Conservation (phyloP, 1,140 invertebrate genomes). For the Lethrus apterus region DNA sequence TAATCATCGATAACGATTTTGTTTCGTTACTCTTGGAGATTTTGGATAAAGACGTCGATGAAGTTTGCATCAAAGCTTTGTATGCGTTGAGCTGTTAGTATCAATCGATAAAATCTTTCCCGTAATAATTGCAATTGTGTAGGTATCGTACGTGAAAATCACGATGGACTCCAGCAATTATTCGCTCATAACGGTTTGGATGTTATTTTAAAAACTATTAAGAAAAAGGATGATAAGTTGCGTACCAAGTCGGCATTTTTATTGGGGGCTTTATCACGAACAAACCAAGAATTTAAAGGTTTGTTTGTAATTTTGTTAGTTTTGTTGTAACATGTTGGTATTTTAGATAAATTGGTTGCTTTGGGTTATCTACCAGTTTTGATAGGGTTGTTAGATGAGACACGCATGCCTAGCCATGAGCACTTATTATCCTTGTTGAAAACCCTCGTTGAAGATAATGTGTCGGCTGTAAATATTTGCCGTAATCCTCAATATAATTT, state of each 20-base stretch:
- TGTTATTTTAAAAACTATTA: conserved; percentile 52
- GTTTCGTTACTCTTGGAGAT: conserved; percentile 58
- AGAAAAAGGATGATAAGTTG: conserved; percentile 51
- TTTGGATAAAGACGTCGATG: conserved; percentile 52
- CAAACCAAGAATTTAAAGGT: conserved; percentile 50
- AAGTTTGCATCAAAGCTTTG: conserved; percentile 58
- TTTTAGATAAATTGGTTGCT: conserved; percentile 28
- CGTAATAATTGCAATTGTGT: conserved; percentile 11
- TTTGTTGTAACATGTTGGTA: neutral
- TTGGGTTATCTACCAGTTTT: conserved; percentile 29
- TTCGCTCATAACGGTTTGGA: conserved; percentile 55
- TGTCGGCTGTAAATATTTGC: conserved; percentile 24
- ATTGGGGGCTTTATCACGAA: conserved; percentile 50
- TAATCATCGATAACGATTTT: conserved; percentile 53
- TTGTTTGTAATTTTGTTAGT: conserved; percentile 25
- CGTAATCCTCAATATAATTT: conserved; percentile 27
- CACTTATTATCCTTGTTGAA: conserved; percentile 31
- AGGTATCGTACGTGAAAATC: conserved; percentile 56
- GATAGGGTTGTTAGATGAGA: conserved; percentile 26
- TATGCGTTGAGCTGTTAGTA: conserved; percentile 69
- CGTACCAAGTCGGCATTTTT: conserved; percentile 65
- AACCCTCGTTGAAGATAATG: conserved; percentile 29
- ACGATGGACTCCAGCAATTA: conserved; percentile 51
- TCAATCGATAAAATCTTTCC: conserved; percentile 1
- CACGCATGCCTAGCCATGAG: conserved; percentile 31